Percentiles rank a stretch among this genome's conserved stretches.
phyloP scores from a whole-genome alignment of 2,113 vertebrate species.

The Esox niger region DNA sequence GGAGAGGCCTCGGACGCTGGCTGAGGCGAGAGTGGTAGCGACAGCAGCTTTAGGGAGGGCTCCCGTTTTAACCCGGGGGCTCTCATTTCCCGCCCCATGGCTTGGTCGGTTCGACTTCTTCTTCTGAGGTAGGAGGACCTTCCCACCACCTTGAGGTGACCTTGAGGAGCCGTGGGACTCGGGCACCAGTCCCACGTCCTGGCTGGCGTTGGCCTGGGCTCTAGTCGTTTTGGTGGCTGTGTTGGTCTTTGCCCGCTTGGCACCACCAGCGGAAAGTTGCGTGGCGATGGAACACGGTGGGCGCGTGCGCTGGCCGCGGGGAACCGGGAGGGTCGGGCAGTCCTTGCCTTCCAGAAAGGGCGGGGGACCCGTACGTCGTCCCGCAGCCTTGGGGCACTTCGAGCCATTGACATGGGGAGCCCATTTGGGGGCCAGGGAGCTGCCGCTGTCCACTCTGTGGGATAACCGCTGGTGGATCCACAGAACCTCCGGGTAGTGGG shows the following conservation, averaged over 20 bases:
- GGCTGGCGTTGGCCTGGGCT: neutral
- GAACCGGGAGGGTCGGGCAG: slow-evolving; percentile 81
- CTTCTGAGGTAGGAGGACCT: slow-evolving; percentile 38
- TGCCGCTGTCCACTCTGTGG: slow-evolving; percentile 85
- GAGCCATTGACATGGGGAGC: slow-evolving; percentile 74
- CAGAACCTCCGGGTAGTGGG: slow-evolving; percentile 90
- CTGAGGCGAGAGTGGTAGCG: neutral
- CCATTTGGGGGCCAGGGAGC: slow-evolving; percentile 82
- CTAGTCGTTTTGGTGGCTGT: neutral
- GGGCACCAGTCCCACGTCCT: neutral
- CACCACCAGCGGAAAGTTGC: slow-evolving; percentile 17
- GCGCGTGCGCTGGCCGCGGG: slow-evolving; percentile 81
- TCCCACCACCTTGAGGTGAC: slow-evolving; percentile 28
- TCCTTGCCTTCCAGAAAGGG: slow-evolving; percentile 89
- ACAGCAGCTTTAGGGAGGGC: slow-evolving; percentile 14
- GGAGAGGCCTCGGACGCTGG: slow-evolving; percentile 12
- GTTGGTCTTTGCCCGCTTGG: slow-evolving; percentile 24
- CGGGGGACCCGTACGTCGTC: slow-evolving; percentile 87
- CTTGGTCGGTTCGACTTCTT: slow-evolving; percentile 41
- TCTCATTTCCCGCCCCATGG: slow-evolving; percentile 38
- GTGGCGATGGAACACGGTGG: slow-evolving; percentile 59
- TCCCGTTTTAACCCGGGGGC: slow-evolving; percentile 28
- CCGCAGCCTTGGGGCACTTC: slow-evolving; percentile 74
- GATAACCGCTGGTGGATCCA: slow-evolving; percentile 93
- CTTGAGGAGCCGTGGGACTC: neutral